Evolutionary conservation across 1,140 invertebrate species (phyloP).

Genomic region (Zaprionus inermis): DNA sequence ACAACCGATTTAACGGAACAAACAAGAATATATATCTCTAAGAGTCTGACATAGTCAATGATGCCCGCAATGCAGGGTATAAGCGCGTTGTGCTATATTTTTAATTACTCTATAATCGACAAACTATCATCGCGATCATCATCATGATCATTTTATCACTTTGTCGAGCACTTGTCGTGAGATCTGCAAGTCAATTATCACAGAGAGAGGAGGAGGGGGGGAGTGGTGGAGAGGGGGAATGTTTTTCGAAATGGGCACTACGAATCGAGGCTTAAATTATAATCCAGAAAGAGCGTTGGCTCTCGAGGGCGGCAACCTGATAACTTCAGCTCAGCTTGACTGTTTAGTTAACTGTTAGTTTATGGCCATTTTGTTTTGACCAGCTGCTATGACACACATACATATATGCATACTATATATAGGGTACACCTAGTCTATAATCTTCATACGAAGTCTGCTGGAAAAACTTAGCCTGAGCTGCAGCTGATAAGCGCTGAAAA

Average conservation of each 20-base stretch:
- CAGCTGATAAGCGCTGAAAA: constrained; percentile 12
- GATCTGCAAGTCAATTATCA: not conserved
- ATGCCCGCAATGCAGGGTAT: not conserved
- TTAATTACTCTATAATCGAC: not conserved
- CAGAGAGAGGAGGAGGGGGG: not conserved
- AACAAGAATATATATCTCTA: not conserved
- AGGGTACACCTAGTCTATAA: not conserved
- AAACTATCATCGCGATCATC: not conserved
- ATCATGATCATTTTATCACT: not conserved
- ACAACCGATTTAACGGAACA: not conserved
- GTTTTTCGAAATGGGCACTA: not conserved
- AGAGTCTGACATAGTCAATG: not conserved
- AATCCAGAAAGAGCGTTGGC: too few relatives aligned
- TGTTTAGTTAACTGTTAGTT: not conserved
- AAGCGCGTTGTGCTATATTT: not conserved
- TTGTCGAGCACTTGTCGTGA: not conserved
- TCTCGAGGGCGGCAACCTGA: not conserved
- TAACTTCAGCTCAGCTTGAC: not conserved
- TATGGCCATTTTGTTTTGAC: constrained; percentile 17
- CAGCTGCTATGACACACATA: not conserved
- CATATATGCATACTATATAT: not conserved
- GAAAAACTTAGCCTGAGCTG: constrained; percentile 3
- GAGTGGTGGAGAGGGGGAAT: not conserved
- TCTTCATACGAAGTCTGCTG: not conserved
- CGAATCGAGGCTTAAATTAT: not conserved